Conservation (phyloP, 2,113 vertebrate genomes). For the Malurus alboscapulatus region DNA sequence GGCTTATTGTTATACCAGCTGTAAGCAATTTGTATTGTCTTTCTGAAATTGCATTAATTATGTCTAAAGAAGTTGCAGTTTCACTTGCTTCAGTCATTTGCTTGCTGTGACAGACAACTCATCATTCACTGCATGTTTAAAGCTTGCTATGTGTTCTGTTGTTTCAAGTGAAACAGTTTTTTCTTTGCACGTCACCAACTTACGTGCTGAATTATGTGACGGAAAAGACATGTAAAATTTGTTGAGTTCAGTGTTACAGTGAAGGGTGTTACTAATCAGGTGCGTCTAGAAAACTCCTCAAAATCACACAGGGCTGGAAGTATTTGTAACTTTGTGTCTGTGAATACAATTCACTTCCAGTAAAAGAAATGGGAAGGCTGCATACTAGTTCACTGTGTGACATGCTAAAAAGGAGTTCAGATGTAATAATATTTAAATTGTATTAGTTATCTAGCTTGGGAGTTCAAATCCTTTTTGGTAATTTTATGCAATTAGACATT, state of each 20-base stretch:
- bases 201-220: conserved; percentile 6
- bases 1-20: conserved; percentile 1
- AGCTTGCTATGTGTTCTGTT: conserved; percentile 50
- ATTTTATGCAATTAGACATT: neutral
- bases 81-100: conserved; percentile 61
- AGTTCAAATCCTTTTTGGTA: conserved; percentile 6
- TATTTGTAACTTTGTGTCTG: neutral
- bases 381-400: neutral
- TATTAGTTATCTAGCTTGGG: neutral
- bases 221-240: conserved; percentile 18
- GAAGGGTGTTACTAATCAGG: conserved; percentile 34
- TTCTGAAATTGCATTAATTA: conserved; percentile 50
- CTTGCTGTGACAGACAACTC: conserved; percentile 49
- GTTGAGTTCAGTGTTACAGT: neutral
- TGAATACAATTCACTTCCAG: neutral
- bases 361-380: neutral
- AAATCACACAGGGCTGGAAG: neutral
- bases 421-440: neutral
- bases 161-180: conserved; percentile 3
- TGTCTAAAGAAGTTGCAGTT: conserved; percentile 69
- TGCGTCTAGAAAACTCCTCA: neutral
- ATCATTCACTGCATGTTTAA: conserved; percentile 65
- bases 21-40: conserved; percentile 35
- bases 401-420: neutral
- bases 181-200: conserved; percentile 35